Base-by-base conservation (phyloP, 2,888 invertebrate genomes). In the Stictocephala bisonia region DNA sequence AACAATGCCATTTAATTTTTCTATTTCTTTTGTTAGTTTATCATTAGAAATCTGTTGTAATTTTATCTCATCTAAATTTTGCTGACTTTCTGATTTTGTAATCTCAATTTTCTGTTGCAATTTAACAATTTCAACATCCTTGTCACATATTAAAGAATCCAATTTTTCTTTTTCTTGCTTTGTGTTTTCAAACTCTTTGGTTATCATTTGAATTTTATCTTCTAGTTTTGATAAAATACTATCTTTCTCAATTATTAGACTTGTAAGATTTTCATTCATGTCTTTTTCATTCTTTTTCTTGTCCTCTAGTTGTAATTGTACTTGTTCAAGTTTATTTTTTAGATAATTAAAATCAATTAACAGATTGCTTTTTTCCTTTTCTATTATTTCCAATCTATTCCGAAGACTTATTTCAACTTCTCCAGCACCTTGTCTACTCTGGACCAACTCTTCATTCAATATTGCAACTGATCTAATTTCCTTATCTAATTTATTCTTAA, bases 231-330 rank as follows among this genome's bases (percentile, higher is more conserved):
- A 18, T 11, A 44, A 15, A 27, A 44, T 15, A 44, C 27, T 64
- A 9, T 64, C 27, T 48, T 82, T 81, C 71, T 82, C 84, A 79
- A 83, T 85, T n/a, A 87, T 77, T 76, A 85, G 83, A 73, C 86
- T 86, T 81, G 88, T 87, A 41, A 87, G 76, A 50, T 84, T 83
- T 71, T 85, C 84, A 80, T 86, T 88, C 24, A 60, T 11, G n/a
- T 31, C 31, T 15, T 40, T 24, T 40, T 60, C 60, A 3, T 60
- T 35, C 11, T 24, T 60, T 40, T 26, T 56, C 44, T 35, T 74
- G 48, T 27, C 70, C 51, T 44, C 74, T 56, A 40, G 20, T 6
- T n/a, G n/a, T n/a, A n/a, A n/a, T n/a, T n/a, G n/a, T n/a, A n/a
- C n/a, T n/a, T n/a, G n/a, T n/a, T n/a, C n/a, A n/a, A n/a, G n/a